Conservation (phyloP, 2,888 invertebrate species). For the Heteromurus nitidus region DNA sequence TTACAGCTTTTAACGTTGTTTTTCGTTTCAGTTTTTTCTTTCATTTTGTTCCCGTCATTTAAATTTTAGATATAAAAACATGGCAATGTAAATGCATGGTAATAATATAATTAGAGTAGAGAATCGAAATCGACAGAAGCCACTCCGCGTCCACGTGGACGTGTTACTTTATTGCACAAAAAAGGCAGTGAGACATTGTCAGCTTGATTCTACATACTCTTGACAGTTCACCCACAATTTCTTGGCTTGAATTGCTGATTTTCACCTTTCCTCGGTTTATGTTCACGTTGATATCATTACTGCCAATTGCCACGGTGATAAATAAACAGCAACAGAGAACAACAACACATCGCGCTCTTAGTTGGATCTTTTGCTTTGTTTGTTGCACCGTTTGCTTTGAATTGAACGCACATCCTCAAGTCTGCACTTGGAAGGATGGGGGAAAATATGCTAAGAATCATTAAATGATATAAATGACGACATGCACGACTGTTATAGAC, state of each 20-base stretch:
- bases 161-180: conserved; percentile 28
- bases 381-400: neutral
- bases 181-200: neutral
- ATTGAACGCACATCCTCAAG: neutral
- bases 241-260: conserved; percentile 52
- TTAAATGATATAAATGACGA: neutral
- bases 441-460: too few species aligned
- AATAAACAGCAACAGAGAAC: neutral
- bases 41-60: too few species aligned
- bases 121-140: conserved; percentile 38
- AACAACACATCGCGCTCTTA: neutral
- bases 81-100: too few species aligned
- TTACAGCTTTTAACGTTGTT: too few species aligned
- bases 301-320: conserved; percentile 10
- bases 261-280: conserved; percentile 56
- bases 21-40: too few species aligned
- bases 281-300: conserved; percentile 4
- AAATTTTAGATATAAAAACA: too few species aligned
- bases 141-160: conserved; percentile 1
- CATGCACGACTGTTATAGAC: neutral
- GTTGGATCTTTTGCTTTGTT: neutral
- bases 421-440: too few species aligned
- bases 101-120: conserved; percentile 28
- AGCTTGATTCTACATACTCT: neutral
- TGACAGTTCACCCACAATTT: conserved; percentile 15